Evolutionary conservation across 1,140 invertebrate species (phyloP), one percentile per base, ranked within the genome.

Genomic region (Pentalonia nigronervosa): DNA sequence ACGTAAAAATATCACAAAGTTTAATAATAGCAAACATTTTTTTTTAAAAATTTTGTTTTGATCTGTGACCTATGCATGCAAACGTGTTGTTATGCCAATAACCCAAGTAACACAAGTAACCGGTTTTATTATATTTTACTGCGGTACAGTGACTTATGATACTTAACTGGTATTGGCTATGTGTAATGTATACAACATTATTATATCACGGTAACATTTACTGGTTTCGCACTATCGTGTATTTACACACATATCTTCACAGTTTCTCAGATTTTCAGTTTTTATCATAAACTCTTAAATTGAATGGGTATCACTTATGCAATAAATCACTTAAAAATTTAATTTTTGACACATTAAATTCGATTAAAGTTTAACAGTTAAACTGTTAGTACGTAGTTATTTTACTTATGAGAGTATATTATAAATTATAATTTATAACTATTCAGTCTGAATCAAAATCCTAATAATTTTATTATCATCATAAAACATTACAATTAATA

Each of bases 31-130:
- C 36, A 47, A 86, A 86, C 11, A 86, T 86, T 86, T 30, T 86
- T n/a, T 84, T 84, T 41, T 0, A 67, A 67, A 86, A 9, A 45
- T 45, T 86, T 86, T 4, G 45, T 86, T 86, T n/a, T 11, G 25
- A 86, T 45, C 41, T 86, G 84, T 86, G 45, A 86, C 84, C 84
- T 47, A 86, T 48, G 84, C 45, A 30, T 34, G 60, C 30, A 47
- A 86, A 86, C 84, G 84, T 86, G 84, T 30, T 86, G 45, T 86
- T 86, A 86, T 86, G 84, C 84, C 84, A 86, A 86, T 47, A 86
- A 47, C 41, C 84, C 45, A 86, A 86, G 45, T 30, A 86, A 47
- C 41, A 86, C 34, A 84, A 36, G 41, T 86, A 86, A 86, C 84
- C 45, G 84, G 84, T 86, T 86, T 45, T 86, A 86, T 47, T 47